Conservation (phyloP, 92 coral and sea anemone species). For the Blastomussa wellsi region DNA sequence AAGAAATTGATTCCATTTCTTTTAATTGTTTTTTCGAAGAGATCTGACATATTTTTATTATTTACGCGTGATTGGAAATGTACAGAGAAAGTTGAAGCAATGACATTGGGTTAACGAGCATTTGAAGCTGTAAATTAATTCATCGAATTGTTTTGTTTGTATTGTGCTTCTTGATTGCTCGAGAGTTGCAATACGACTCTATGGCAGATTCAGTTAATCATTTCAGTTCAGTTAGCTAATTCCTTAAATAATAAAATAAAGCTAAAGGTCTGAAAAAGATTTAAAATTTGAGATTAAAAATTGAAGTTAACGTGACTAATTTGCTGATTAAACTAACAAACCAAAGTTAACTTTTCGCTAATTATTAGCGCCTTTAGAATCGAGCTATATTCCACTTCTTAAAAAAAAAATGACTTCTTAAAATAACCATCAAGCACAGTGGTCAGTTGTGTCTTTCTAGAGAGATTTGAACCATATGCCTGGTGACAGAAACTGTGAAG, state of each 20-base stretch:
- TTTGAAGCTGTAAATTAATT: neutral
- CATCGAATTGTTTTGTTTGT: neutral
- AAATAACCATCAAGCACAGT: neutral
- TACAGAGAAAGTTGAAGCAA: constrained; percentile 17
- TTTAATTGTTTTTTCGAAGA: constrained; percentile 10
- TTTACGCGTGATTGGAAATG: constrained; percentile 27
- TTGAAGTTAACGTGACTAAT: neutral
- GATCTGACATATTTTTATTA: constrained; percentile 22
- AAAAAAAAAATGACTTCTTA: neutral
- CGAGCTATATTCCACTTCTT: neutral
- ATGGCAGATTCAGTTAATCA: neutral
- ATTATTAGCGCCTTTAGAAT: neutral
- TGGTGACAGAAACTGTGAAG: neutral
- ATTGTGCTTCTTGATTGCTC: too few species aligned
- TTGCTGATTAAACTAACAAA: too few species aligned
- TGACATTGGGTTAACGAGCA: neutral
- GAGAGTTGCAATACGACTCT: too few species aligned
- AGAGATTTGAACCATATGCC: neutral
- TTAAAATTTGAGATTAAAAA: neutral
- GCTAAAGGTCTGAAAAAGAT: neutral
- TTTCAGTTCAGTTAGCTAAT: neutral
- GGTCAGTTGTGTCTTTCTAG: neutral
- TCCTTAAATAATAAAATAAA: neutral
- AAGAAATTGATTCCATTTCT: constrained; percentile 40
- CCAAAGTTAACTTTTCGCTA: too few species aligned